Evolutionary conservation across 2,888 invertebrate species (phyloP), one percentile per base, ranked within the genome.

Genomic region (Drosophila putrida): DNA sequence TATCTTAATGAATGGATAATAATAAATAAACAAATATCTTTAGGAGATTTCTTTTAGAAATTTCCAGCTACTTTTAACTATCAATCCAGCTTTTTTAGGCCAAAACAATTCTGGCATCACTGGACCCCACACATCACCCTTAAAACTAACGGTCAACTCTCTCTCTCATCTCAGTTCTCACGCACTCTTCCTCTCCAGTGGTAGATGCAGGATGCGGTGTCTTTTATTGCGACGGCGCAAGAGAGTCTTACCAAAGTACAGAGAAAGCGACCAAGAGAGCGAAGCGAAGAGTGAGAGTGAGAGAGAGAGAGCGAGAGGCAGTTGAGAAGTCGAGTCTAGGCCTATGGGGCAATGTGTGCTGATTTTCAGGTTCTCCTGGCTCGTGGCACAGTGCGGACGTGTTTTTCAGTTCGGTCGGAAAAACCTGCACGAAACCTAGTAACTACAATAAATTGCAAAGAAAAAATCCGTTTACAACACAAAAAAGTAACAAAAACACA

Each of bases 311-410:
- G 50, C 27, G 39, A 20, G 6, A 33, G 54, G 47, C 49, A 20
- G n/a, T 46, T 53, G 59, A 20, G 69, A 64, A 57, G 62, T 60
- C 64, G 38, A 61, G 63, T 71, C 62, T 65, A 64, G 54, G 58
- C 71, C 60, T 76, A 62, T 55, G 49, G 61, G 35, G 20, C 76
- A 80, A 64, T 78, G 82, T 89, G 86, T 90, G 88, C 90, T 86
- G 88, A 82, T 78, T 89, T 90, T 90, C 75, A 90, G 90, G 88
- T 85, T 85, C 90, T 90, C 78, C 85, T 88, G 82, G 80, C 80
- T 76, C 75, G 79, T 79, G 73, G 83, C 74, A 77, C 78, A 80
- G 89, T 84, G 82, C 89, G 90, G 90, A 90, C 90, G 90, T 89
- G 84, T 78, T 80, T 78, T 76, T 64, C 41, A 60, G 33, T 39